Conservation (phyloP, 1,140 invertebrate species). For the Plectrocnemia conspersa region DNA sequence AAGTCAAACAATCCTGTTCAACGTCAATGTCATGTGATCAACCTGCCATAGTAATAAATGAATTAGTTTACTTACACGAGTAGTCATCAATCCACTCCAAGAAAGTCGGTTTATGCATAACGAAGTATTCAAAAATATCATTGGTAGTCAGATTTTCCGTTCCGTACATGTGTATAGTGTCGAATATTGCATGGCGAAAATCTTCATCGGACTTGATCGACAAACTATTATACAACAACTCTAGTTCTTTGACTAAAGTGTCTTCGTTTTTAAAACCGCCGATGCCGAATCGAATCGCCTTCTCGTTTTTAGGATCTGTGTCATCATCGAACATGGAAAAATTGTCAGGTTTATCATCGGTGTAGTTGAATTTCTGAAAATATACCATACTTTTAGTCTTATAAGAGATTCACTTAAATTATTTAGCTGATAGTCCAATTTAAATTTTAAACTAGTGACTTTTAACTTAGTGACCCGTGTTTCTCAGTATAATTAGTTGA, state of each 20-base stretch:
- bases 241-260: constrained; percentile 23
- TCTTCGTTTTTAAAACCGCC: constrained; percentile 8
- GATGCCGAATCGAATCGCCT: constrained; percentile 22
- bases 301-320: constrained; percentile 23
- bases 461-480: too few species aligned
- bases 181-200: constrained; percentile 29
- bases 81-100: constrained; percentile 33
- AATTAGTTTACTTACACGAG: constrained; percentile 25
- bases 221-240: constrained; percentile 24
- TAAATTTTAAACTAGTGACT: too few species aligned
- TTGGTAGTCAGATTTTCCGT: constrained; percentile 31
- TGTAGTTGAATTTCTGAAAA: constrained; percentile 19
- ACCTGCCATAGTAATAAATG: too few species aligned
- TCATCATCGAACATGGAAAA: constrained; percentile 27
- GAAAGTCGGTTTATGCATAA: constrained; percentile 28
- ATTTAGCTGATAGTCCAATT: too few species aligned
- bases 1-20: too few species aligned
- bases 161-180: constrained; percentile 28
- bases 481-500: too few species aligned
- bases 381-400: too few species aligned
- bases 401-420: too few species aligned
- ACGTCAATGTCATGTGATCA: too few species aligned
- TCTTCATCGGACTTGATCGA: constrained; percentile 25
- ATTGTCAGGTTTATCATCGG: too few species aligned
- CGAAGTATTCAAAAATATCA: constrained; percentile 34